Evolutionary conservation across 2,888 invertebrate species (phyloP), one percentile per base, ranked within the genome.

Genomic region (Drosophila subquinaria): DNA sequence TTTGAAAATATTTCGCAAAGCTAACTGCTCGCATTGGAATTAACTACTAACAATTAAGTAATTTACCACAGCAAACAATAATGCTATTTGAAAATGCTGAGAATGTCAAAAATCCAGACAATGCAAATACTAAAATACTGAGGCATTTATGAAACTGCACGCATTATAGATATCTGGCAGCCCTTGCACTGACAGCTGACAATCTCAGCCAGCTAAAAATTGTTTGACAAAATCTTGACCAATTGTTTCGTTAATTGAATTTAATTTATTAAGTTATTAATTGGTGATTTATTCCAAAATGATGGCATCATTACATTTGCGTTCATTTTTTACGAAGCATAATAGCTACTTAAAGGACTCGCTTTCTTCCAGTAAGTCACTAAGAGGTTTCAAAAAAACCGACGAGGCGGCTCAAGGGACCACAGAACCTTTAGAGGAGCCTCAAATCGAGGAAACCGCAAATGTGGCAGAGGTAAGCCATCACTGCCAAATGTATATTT

Each of bases 161-260:
- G 30, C 30, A 30, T 30, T 30, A 8, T 35, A 33, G 5, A 17
- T 20, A 35, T 52, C 61, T 74, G 76, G 76, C 71, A 73, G 43
- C 64, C 8, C 56, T 30, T 5, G 30, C 30, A 30, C 6, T 43
- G 38, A 57, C 53, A 55, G 47, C 56, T 73, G 73, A 38, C 35
- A 27, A 38, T 27, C 15, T 61, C 33, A 51, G 40, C 38, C 23
- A 35, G 10, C 8, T 38, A 52, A 38, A 11, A 35, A 10, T 27
- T 27, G 2, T 36, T 33, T 45, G 6, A 17, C 33, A 43, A 56
- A 27, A 43, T 3, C 10, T 35, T 2, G 9, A 33, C 33, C 13
- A 30, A 30, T 30, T 30, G 5, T 6, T 5, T 20, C 11, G 23
- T 27, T 8, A 17, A 11, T 2, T 42, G 5, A 15, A 23, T 17